Evolutionary conservation across 2,888 invertebrate species (phyloP).

Genomic region (Camponotus fellah): DNA sequence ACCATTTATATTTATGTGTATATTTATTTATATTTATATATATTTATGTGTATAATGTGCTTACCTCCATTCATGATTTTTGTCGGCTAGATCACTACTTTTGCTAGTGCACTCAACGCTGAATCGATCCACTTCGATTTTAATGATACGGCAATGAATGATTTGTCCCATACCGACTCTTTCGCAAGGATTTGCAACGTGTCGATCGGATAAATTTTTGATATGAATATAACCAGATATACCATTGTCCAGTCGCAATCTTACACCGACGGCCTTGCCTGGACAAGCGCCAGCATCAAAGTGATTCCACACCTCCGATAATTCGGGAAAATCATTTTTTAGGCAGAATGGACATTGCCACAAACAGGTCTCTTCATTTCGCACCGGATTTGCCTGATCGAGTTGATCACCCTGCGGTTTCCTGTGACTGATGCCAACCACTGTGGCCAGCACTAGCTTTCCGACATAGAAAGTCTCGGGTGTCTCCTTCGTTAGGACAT

Average conservation of each 20-base stretch:
- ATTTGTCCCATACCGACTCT: constrained; percentile 94
- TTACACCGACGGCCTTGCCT: constrained; percentile 97
- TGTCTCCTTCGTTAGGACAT: constrained; percentile 98
- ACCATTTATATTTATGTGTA: neutral
- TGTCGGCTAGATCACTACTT: constrained; percentile 96
- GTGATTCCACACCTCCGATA: constrained; percentile 99
- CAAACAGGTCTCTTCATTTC: constrained; percentile 96
- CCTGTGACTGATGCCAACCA: constrained; percentile 93
- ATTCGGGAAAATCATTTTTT: constrained; percentile 97
- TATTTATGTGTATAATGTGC: neutral
- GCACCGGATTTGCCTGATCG: constrained; percentile 97
- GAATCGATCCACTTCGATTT: constrained; percentile 98
- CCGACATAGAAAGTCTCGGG: constrained; percentile 97
- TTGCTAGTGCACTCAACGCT: constrained; percentile 97
- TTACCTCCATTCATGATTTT: constrained; percentile 95
- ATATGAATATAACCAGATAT: constrained; percentile 97
- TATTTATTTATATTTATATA: no score
- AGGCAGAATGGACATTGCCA: constrained; percentile 99
- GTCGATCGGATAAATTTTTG: constrained; percentile 97
- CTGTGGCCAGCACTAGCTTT: constrained; percentile 94
- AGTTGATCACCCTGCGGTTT: constrained; percentile 97
- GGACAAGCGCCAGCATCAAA: constrained; percentile 98
- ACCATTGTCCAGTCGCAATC: constrained; percentile 96
- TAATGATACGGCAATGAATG: constrained; percentile 96
- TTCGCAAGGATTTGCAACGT: constrained; percentile 96